Conservation (phyloP, 2,888 invertebrate species). For the Sialis lutaria region DNA sequence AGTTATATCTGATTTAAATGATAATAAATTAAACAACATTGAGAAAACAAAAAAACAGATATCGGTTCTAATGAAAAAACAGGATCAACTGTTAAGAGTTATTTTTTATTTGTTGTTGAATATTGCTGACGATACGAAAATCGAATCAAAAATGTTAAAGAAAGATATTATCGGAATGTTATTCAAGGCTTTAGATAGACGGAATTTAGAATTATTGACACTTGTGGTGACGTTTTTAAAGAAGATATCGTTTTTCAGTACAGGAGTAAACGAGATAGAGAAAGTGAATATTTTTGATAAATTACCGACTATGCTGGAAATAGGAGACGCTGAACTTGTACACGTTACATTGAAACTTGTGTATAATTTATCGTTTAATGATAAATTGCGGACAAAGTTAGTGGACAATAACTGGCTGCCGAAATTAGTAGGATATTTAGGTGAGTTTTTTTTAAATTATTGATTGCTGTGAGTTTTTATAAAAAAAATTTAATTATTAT, state of each 20-base stretch:
- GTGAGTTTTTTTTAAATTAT: conserved; percentile 29
- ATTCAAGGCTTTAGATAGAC: conserved; percentile 74
- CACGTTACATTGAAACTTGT: conserved; percentile 75
- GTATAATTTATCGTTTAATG: conserved; percentile 92
- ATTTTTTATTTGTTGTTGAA: conserved; percentile 86
- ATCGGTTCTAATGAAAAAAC: conserved; percentile 71
- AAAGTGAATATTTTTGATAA: conserved; percentile 67
- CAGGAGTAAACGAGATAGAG: conserved; percentile 87
- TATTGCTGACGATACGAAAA: conserved; percentile 85
- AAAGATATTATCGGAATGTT: conserved; percentile 80
- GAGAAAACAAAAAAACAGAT: conserved; percentile 51
- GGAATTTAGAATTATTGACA: conserved; percentile 76
- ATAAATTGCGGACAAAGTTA: conserved; percentile 72
- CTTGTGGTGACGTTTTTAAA: conserved; percentile 86
- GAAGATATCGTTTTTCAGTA: conserved; percentile 84
- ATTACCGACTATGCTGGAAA: conserved; percentile 59
- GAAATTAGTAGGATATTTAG: conserved; percentile 74
- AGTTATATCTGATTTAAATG: conserved; percentile 22
- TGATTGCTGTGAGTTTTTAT: too few relatives aligned
- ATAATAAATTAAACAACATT: conserved; percentile 20
- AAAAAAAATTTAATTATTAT: background rate
- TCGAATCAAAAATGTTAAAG: conserved; percentile 94
- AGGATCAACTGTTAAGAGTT: conserved; percentile 81
- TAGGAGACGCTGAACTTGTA: conserved; percentile 42
- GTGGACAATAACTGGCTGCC: conserved; percentile 76